Evolutionary conservation across 1,140 invertebrate genomes (phyloP).

Genomic region (Antheraea mylitta): DNA sequence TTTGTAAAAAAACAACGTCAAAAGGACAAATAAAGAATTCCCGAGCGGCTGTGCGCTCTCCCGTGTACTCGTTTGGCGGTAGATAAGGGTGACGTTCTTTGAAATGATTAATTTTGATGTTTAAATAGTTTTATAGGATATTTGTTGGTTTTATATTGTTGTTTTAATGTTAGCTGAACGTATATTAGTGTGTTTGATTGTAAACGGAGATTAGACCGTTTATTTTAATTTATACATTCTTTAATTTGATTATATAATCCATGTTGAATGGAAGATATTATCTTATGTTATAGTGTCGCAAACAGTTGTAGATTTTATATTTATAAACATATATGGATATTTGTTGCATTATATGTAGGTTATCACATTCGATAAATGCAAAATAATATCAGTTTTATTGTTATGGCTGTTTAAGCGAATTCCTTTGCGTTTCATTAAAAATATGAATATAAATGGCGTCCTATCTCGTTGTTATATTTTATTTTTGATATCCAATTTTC

Average conservation of each 20-base stretch:
- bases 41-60: too few relatives aligned
- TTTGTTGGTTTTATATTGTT: background rate
- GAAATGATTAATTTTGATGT: background rate
- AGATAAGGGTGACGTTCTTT: background rate
- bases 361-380: too few relatives aligned
- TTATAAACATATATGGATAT: too few relatives aligned
- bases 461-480: too few relatives aligned
- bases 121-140: background rate
- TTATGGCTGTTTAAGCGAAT: too few relatives aligned
- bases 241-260: background rate
- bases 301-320: background rate
- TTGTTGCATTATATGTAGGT: too few relatives aligned
- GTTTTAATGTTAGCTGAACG: background rate
- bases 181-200: background rate
- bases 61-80: background rate
- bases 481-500: too few relatives aligned
- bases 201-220: background rate
- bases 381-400: too few relatives aligned
- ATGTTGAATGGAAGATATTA: background rate
- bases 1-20: conserved; percentile 15
- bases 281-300: background rate
- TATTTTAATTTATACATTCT: background rate
- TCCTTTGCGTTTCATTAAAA: too few relatives aligned
- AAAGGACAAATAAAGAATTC: conserved; percentile 1
- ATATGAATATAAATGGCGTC: too few relatives aligned